phyloP scores from a whole-genome alignment of 2,797 vertebrate species.

The Gallirallus australis region DNA sequence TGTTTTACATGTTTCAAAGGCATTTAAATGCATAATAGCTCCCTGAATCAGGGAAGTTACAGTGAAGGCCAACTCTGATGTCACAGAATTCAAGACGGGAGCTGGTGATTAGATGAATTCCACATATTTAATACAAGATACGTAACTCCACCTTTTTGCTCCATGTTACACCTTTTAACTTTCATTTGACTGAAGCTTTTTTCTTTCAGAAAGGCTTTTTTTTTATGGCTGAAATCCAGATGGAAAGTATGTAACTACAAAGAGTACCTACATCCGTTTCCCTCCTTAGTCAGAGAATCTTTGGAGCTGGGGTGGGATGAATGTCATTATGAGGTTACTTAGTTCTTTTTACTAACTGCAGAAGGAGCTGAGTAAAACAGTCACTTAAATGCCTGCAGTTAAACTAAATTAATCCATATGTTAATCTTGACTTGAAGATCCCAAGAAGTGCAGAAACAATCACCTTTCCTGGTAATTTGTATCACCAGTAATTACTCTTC shows the following conservation, averaged over 20 bases:
- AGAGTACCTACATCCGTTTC: neutral
- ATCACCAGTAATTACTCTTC: neutral
- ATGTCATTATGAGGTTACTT: neutral
- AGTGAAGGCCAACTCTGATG: neutral
- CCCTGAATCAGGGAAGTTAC: neutral
- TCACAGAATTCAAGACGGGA: neutral
- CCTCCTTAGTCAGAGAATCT: neutral
- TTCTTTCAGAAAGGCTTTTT: neutral
- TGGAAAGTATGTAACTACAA: neutral
- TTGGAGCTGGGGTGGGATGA: neutral
- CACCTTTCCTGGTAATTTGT: neutral
- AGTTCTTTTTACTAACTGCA: neutral
- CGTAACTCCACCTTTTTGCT: neutral
- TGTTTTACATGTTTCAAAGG: neutral
- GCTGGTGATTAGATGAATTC: neutral
- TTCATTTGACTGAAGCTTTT: neutral
- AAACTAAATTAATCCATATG: neutral
- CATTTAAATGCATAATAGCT: neutral
- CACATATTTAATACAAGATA: neutral
- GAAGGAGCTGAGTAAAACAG: neutral
- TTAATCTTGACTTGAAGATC: neutral
- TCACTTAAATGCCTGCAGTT: neutral
- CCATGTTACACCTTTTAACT: neutral
- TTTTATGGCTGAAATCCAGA: neutral
- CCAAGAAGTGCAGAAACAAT: neutral